Conservation (phyloP, 2,888 invertebrate species). For the Agelastica alni region DNA sequence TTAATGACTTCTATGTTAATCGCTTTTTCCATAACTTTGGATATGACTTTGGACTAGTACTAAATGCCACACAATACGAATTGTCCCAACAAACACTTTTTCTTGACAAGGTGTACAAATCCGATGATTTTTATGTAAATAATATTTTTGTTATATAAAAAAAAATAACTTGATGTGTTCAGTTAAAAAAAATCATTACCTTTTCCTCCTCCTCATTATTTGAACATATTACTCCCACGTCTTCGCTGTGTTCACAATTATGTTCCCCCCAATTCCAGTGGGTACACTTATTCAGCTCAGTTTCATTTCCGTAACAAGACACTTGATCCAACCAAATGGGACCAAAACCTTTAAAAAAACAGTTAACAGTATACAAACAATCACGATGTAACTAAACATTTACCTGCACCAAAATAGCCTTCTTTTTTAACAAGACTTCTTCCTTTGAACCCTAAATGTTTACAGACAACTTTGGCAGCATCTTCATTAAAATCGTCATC, state of each 20-base stretch:
- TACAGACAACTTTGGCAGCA: conserved; percentile 69
- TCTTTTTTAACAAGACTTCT: conserved; percentile 59
- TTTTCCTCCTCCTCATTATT: conserved; percentile 49
- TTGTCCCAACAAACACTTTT: too few species aligned
- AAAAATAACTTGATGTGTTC: too few species aligned
- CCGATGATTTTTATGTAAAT: too few species aligned
- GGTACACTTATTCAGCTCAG: conserved; percentile 64
- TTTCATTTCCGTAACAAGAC: conserved; percentile 70
- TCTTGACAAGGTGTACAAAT: too few species aligned
- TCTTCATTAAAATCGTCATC: conserved; percentile 73
- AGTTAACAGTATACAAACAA: background rate
- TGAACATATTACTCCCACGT: conserved; percentile 61
- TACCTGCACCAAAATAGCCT: conserved; percentile 61
- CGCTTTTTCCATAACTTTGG: too few species aligned
- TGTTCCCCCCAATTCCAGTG: conserved; percentile 71
- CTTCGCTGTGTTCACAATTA: conserved; percentile 75
- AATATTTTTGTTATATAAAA: too few species aligned
- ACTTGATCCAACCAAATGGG: conserved; percentile 76
- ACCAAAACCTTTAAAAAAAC: conserved; percentile 57
- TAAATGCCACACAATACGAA: too few species aligned
- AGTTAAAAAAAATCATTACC: conserved; percentile 11
- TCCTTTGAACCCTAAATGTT: conserved; percentile 62
- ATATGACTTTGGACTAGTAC: too few species aligned
- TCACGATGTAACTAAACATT: background rate
- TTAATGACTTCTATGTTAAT: too few species aligned